phyloP scores from a whole-genome alignment of 2,113 vertebrate genomes.

The Ochotona princeps region DNA sequence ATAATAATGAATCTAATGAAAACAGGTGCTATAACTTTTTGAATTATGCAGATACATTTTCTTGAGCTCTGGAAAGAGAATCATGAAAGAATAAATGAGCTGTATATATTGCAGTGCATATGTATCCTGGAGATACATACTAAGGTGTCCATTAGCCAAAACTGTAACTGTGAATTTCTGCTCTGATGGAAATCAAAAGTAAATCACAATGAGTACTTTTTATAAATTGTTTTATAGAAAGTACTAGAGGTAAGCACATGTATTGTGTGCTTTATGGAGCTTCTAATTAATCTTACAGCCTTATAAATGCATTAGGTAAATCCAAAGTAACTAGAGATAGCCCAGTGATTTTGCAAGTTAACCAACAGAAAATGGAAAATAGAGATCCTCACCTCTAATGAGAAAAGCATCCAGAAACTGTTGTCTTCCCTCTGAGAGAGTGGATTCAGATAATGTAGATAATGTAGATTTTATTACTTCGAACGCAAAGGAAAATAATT shows the following conservation, averaged over 20 bases:
- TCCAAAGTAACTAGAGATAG: not conserved
- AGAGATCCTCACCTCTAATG: not conserved
- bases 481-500: constrained; percentile 12
- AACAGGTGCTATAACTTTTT: constrained; percentile 77
- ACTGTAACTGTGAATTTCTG: constrained; percentile 12
- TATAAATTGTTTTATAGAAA: constrained; percentile 18
- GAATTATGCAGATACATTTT: constrained; percentile 69
- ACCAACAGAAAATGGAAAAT: not conserved
- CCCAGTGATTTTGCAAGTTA: not conserved
- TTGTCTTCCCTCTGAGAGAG: not conserved
- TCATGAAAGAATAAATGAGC: constrained; percentile 50
- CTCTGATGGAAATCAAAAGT: constrained; percentile 16
- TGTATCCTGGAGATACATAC: not conserved
- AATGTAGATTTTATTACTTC: constrained; percentile 23
- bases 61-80: constrained; percentile 57
- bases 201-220: not conserved
- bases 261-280: not conserved
- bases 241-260: not conserved
- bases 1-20: constrained; percentile 81
- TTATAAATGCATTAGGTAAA: not conserved
- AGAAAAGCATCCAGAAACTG: not conserved
- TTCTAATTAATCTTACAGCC: not conserved
- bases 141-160: constrained; percentile 54
- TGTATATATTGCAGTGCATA: not conserved
- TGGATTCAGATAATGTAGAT: not conserved